Percentiles rank a stretch among this genome's conserved stretches.
Evolutionary conservation across 2,888 invertebrate genomes (phyloP).

Genomic region (Patella depressa): DNA sequence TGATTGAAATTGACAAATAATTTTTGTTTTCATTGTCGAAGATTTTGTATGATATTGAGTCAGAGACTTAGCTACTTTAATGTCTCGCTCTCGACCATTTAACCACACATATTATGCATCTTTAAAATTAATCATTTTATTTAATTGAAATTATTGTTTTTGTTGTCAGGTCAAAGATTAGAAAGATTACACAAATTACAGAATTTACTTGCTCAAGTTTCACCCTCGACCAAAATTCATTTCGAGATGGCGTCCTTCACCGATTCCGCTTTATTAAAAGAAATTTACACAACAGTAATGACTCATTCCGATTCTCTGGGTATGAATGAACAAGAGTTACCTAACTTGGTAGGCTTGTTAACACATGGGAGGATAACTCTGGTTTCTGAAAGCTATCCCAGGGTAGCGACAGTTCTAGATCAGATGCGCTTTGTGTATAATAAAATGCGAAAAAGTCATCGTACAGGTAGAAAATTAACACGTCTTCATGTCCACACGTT

Average conservation of each 20-base stretch:
- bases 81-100: no score
- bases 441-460: slow-evolving; percentile 48
- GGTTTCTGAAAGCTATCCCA: slow-evolving; percentile 84
- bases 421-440: slow-evolving; percentile 82
- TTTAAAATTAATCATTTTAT: not conserved
- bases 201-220: slow-evolving; percentile 78
- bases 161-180: slow-evolving; percentile 77
- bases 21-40: no score
- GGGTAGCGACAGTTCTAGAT: slow-evolving; percentile 84
- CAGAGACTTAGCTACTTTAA: no score
- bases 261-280: slow-evolving; percentile 79
- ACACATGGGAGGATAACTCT: slow-evolving; percentile 81
- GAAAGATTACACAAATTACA: slow-evolving; percentile 78
- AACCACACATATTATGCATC: no score
- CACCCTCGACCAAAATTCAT: slow-evolving; percentile 78
- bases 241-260: slow-evolving; percentile 91
- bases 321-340: slow-evolving; percentile 90
- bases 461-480: slow-evolving; percentile 75
- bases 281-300: slow-evolving; percentile 79
- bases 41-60: no score
- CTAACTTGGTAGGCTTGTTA: slow-evolving; percentile 82
- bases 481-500: slow-evolving; percentile 88
- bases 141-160: not conserved
- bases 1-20: no score
- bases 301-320: slow-evolving; percentile 86